Conservation (phyloP, 2,113 vertebrate species). For the Serinus canaria region DNA sequence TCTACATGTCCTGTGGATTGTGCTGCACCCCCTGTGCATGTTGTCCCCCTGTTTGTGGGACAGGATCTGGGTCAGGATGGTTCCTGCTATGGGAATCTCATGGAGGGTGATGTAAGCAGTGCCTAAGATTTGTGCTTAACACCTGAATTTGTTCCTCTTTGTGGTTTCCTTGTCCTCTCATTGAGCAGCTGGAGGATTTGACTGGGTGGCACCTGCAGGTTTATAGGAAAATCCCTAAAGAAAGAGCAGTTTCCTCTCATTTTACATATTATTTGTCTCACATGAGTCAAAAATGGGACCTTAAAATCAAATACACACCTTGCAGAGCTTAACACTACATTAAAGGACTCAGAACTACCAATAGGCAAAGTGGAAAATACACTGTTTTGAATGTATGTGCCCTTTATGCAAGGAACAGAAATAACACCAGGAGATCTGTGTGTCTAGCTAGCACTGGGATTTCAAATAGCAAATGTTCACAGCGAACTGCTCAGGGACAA, state of each 20-base stretch:
- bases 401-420: not conserved
- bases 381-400: not conserved
- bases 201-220: not conserved
- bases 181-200: not conserved
- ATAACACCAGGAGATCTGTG: not conserved
- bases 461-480: slow-evolving; percentile 37
- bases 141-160: not conserved
- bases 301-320: not conserved
- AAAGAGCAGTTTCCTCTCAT: not conserved
- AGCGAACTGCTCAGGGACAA: slow-evolving; percentile 36
- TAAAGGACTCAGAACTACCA: not conserved
- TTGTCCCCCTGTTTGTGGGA: not conserved
- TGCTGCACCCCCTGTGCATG: rapidly evolving
- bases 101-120: not conserved
- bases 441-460: not conserved
- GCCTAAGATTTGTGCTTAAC: not conserved
- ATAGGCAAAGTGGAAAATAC: not conserved
- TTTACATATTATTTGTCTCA: not conserved
- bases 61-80: not conserved
- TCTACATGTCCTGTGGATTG: not conserved
- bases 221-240: not conserved
- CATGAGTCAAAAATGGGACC: not conserved
- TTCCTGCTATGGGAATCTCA: not conserved
- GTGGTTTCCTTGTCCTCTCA: not conserved
- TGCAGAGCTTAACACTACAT: not conserved